Conservation (phyloP, 2,888 invertebrate species). For the Phytoseiulus persimilis region DNA sequence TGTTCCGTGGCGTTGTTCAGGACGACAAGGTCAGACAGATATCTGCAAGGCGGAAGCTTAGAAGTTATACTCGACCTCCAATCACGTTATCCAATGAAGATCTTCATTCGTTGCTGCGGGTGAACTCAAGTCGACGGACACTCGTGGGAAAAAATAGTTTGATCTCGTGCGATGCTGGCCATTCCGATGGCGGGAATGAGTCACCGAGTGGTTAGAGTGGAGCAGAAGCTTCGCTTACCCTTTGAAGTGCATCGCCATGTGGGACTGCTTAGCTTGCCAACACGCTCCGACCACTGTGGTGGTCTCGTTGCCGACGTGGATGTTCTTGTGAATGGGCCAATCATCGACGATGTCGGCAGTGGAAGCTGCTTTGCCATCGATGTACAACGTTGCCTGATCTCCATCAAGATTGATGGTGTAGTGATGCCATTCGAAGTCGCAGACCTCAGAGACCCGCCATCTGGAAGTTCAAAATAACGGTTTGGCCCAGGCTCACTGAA, state of each 20-base stretch:
- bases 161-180: too few relatives aligned
- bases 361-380: slow-evolving; percentile 68
- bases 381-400: slow-evolving; percentile 57
- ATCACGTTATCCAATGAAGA: too few relatives aligned
- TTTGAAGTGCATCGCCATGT: slow-evolving; percentile 36
- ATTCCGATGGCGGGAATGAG: too few relatives aligned
- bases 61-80: too few relatives aligned
- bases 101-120: too few relatives aligned
- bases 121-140: too few relatives aligned
- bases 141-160: too few relatives aligned
- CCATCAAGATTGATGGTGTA: slow-evolving; percentile 67
- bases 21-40: slow-evolving; percentile 30
- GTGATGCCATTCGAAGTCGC: slow-evolving; percentile 98
- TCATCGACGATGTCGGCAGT: slow-evolving; percentile 92
- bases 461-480: slow-evolving; percentile 85
- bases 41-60: neutral
- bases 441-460: slow-evolving; percentile 89
- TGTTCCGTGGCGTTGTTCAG: slow-evolving; percentile 26
- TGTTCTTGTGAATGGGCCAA: slow-evolving; percentile 94
- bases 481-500: slow-evolving; percentile 51
- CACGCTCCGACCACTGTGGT: slow-evolving; percentile 91
- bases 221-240: neutral
- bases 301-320: slow-evolving; percentile 69
- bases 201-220: neutral
- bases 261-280: slow-evolving; percentile 68